Percentiles rank a stretch among this genome's conserved stretches.
Conservation (phyloP, 2,797 vertebrate species). For the Labeo calbasu region DNA sequence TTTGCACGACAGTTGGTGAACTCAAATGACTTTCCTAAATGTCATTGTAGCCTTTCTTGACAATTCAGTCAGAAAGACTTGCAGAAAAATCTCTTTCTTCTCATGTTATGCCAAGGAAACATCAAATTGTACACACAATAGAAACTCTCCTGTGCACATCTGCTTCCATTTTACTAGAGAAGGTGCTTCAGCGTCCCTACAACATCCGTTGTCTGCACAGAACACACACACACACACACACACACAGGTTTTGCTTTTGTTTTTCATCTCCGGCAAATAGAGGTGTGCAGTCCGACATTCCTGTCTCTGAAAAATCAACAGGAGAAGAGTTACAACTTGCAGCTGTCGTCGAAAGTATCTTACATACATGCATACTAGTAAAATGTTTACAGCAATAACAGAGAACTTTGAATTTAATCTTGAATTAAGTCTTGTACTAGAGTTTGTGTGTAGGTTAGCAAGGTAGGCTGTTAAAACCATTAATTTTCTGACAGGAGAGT, state of each 20-base stretch:
- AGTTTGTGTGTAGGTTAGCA: neutral
- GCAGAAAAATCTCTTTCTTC: neutral
- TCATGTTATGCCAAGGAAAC: neutral
- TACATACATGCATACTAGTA: neutral
- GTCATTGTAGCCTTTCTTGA: neutral
- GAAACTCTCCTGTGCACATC: slow-evolving; percentile 12
- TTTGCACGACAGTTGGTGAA: neutral
- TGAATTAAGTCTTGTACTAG: neutral
- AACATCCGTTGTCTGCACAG: neutral
- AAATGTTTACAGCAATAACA: neutral
- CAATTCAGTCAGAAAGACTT: slow-evolving; percentile 4
- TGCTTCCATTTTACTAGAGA: slow-evolving; percentile 24
- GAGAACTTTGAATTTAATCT: neutral
- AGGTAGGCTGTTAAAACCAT: neutral
- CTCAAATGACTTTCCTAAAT: neutral
- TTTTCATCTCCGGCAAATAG: slow-evolving; percentile 21
- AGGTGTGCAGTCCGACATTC: slow-evolving; percentile 18
- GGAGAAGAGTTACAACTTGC: slow-evolving; percentile 36
- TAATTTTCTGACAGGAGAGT: neutral
- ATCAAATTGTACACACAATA: neutral
- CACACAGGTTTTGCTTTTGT: neutral
- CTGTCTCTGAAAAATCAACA: slow-evolving; percentile 2
- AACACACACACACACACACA: slow-evolving; percentile 23
- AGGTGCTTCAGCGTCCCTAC: slow-evolving; percentile 2
- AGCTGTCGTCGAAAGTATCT: slow-evolving; percentile 20